These are phyloP conservation scores for Bellardia bayeri DNA, from an alignment of 2,888 invertebrate genomes.

Conservation along the genomic window DNA sequence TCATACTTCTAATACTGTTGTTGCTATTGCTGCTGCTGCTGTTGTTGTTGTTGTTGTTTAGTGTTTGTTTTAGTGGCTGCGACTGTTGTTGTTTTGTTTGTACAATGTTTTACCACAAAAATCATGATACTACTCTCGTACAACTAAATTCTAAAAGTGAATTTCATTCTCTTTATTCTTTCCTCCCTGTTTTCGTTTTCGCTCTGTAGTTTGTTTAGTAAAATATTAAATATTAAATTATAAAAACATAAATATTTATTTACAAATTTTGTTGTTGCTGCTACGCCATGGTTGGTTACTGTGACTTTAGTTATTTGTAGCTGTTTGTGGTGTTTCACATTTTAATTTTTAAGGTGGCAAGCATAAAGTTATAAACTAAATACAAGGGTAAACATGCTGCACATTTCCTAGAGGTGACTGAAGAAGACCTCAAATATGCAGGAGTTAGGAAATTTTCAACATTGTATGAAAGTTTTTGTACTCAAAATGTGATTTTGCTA, in stretches of 20 bases:
- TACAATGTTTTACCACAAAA: conserved; percentile 38
- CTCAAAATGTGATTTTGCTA: too few species aligned
- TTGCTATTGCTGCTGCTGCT: conserved; percentile 2
- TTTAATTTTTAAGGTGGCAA: conserved; percentile 31
- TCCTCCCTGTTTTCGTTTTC: not conserved
- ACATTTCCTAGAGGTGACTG: not conserved
- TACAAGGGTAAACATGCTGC: not conserved
- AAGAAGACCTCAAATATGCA: not conserved
- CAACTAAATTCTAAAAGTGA: conserved; percentile 34
- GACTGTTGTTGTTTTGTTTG: not conserved
- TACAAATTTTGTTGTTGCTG: conserved; percentile 21
- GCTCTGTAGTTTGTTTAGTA: conserved; percentile 20
- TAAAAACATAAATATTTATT: conserved; percentile 58
- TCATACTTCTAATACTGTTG: not conserved
- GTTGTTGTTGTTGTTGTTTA: conserved; percentile 10
- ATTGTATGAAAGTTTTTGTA: too few species aligned
- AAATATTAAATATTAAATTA: conserved; percentile 39
- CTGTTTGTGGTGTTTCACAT: conserved; percentile 20
- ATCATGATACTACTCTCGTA: conserved; percentile 38
- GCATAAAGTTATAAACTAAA: conserved; percentile 4
- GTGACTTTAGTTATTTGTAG: not conserved
- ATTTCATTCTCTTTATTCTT: not conserved
- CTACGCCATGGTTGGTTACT: not conserved
- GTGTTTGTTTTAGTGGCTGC: conserved; percentile 15
- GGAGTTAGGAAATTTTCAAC: not conserved